Evolutionary conservation across 1,140 invertebrate genomes (phyloP).

Genomic region (Scylla paramamosain): DNA sequence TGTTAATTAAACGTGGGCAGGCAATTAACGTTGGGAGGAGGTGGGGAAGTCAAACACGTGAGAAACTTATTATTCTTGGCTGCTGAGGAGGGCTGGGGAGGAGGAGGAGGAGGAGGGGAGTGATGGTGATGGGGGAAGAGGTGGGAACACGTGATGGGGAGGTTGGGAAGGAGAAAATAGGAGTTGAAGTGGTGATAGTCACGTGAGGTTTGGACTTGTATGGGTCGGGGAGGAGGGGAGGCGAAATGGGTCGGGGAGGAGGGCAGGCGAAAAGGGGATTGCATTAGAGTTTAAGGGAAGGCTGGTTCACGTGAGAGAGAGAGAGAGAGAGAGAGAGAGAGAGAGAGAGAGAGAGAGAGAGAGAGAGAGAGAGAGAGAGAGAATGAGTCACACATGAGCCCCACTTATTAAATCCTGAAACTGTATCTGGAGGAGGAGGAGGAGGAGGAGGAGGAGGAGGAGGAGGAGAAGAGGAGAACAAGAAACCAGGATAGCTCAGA

Average conservation of each 20-base stretch:
- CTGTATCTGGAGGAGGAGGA: background rate
- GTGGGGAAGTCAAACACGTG: background rate
- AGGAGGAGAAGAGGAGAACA: background rate
- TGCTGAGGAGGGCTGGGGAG: background rate
- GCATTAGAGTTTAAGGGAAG: no score
- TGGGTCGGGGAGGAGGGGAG: background rate
- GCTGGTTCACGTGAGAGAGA: background rate
- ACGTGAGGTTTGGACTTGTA: background rate
- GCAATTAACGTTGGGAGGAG: background rate
- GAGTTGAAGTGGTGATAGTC: background rate
- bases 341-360: background rate
- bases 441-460: background rate
- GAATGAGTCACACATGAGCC: background rate
- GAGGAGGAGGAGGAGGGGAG: background rate
- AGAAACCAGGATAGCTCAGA: conserved; percentile 32
- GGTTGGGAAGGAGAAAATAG: background rate
- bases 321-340: background rate
- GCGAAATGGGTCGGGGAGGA: background rate
- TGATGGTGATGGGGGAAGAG: background rate
- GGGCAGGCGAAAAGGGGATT: background rate
- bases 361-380: background rate
- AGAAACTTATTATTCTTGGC: background rate
- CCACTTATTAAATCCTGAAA: background rate
- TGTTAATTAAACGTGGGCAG: background rate
- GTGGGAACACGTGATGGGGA: background rate